Percentiles rank a stretch among this genome's conserved stretches.
phyloP scores from a whole-genome alignment of 2,888 invertebrate species.

The Arrhopalites spinosus region DNA sequence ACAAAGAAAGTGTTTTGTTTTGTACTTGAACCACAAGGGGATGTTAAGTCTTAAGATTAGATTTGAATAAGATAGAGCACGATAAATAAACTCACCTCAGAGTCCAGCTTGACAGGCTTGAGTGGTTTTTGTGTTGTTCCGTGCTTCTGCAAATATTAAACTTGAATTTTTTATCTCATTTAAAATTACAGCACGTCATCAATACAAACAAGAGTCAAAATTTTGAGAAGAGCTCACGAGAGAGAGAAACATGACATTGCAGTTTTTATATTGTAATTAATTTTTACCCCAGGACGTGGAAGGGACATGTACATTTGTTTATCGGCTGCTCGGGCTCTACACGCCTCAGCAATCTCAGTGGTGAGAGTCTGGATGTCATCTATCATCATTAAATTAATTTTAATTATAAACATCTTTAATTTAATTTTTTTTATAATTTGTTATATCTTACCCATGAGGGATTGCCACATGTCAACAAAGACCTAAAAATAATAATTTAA shows the following conservation, averaged over 20 bases:
- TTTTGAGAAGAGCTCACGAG: too few relatives aligned
- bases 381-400: too few relatives aligned
- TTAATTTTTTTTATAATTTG: too few relatives aligned
- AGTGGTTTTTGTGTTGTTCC: conserved; percentile 91
- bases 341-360: conserved; percentile 82
- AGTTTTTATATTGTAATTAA: background rate
- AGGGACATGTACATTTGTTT: conserved; percentile 90
- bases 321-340: conserved; percentile 68
- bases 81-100: conserved; percentile 66
- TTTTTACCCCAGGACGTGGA: conserved; percentile 85
- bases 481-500: conserved; percentile 57
- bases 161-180: background rate
- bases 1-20: too few relatives aligned
- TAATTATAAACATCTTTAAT: too few relatives aligned
- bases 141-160: conserved; percentile 75
- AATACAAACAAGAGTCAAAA: too few relatives aligned
- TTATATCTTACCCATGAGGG: too few relatives aligned
- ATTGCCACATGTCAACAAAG: conserved; percentile 93
- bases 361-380: conserved; percentile 89
- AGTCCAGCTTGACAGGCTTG: conserved; percentile 86
- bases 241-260: background rate
- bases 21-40: too few relatives aligned
- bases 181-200: background rate
- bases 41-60: background rate
- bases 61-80: background rate